Evolutionary conservation across 1,140 invertebrate species (phyloP).

Genomic region (Zaprionus vittiger): DNA sequence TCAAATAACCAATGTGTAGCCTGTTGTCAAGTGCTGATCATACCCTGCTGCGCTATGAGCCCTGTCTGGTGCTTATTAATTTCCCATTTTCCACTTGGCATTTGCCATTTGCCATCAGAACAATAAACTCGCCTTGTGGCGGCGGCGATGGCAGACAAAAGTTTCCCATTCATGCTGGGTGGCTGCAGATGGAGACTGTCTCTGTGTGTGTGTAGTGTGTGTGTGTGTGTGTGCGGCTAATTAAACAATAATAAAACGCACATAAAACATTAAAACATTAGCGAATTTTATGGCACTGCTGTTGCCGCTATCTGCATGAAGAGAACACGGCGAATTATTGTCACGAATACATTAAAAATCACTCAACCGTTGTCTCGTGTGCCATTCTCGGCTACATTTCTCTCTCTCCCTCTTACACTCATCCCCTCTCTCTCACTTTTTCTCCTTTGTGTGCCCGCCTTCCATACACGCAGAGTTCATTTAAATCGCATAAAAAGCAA

Average conservation of each 20-base stretch:
- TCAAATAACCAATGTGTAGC: background rate
- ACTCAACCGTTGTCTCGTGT: slow-evolving; percentile 77
- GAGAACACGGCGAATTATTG: slow-evolving; percentile 58
- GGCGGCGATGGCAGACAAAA: slow-evolving; percentile 44
- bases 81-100: slow-evolving; percentile 1
- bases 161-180: slow-evolving; percentile 49
- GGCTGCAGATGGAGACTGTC: background rate
- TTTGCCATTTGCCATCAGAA: background rate
- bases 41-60: background rate
- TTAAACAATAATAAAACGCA: slow-evolving; percentile 81
- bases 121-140: background rate
- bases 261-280: slow-evolving; percentile 69
- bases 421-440: background rate
- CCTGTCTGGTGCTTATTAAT: background rate
- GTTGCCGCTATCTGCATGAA: slow-evolving; percentile 47
- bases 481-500: slow-evolving; percentile 73
- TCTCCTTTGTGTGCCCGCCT: background rate
- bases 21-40: background rate
- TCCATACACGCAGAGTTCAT: slow-evolving; percentile 43
- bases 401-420: background rate
- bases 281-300: slow-evolving; percentile 58
- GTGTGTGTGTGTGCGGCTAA: slow-evolving; percentile 35
- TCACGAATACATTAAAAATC: slow-evolving; percentile 81
- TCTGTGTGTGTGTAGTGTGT: background rate
- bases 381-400: slow-evolving; percentile 48